Percentiles rank a stretch among this genome's conserved stretches.
Conservation (phyloP, 2,797 vertebrate species). For the Betta splendens region DNA sequence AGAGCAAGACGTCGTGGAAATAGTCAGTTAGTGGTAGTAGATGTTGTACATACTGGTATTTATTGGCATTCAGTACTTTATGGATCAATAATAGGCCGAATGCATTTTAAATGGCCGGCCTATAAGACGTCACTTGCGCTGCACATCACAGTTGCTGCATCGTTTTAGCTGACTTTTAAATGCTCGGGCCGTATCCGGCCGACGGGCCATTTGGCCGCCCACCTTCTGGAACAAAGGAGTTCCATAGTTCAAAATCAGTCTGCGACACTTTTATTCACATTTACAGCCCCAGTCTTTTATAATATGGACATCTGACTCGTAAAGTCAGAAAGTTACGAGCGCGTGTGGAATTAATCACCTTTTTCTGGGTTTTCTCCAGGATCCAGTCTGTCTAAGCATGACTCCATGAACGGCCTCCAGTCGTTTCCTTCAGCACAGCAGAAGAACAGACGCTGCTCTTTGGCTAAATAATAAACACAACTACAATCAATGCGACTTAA, state of each 20-base stretch:
- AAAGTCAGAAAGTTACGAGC: conserved; percentile 28
- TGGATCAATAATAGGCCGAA: background rate
- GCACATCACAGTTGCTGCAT: background rate
- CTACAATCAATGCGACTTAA: conserved; percentile 49
- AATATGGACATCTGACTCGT: conserved; percentile 38
- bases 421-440: conserved; percentile 20
- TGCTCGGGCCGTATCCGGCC: conserved; percentile 5
- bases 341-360: conserved; percentile 26
- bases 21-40: too few species aligned
- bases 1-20: background rate
- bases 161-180: conserved; percentile 14
- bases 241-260: conserved; percentile 21
- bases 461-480: conserved; percentile 35
- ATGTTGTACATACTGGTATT: too few species aligned
- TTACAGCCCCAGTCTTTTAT: conserved; percentile 21
- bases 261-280: conserved; percentile 17
- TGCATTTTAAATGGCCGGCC: background rate
- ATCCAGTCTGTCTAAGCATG: conserved; percentile 9
- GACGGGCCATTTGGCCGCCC: conserved; percentile 15
- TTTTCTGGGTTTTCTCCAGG: conserved; percentile 21
- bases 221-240: conserved; percentile 9
- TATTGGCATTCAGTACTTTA: background rate
- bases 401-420: background rate
- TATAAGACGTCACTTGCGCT: conserved; percentile 1
- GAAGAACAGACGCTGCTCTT: conserved; percentile 36